Conservation (phyloP, 2,888 invertebrate genomes). For the Lithodes maja region DNA sequence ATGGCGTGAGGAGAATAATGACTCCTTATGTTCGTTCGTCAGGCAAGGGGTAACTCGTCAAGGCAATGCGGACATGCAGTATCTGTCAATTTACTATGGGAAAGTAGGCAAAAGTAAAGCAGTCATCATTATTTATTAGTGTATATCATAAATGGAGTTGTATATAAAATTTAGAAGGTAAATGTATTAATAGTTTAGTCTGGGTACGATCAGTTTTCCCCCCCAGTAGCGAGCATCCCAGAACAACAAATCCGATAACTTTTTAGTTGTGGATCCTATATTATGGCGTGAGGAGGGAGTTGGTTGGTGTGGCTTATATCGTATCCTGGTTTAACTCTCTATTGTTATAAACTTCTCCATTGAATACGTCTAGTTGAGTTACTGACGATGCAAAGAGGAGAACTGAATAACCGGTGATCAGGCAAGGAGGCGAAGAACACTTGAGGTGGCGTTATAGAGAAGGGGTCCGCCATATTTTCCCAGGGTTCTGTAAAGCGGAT, state of each 20-base stretch:
- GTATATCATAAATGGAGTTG: no score
- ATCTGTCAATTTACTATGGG: no score
- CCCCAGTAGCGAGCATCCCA: not conserved
- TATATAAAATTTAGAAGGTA: no score
- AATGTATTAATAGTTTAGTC: no score
- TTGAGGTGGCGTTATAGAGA: slow-evolving; percentile 15
- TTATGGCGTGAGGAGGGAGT: slow-evolving; percentile 26
- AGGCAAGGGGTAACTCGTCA: no score
- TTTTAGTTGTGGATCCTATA: slow-evolving; percentile 53
- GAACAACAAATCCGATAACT: slow-evolving; percentile 63
- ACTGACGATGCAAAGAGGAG: slow-evolving; percentile 15
- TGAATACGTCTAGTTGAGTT: not conserved
- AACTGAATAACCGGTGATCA: not conserved
- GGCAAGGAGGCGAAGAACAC: slow-evolving; percentile 30
- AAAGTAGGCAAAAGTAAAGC: no score
- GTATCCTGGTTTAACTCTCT: not conserved
- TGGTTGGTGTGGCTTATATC: not conserved
- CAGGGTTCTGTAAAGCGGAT: not conserved
- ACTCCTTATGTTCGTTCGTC: no score
- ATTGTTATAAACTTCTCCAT: not conserved
- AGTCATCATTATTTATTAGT: no score
- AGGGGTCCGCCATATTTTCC: slow-evolving; percentile 56
- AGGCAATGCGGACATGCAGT: no score
- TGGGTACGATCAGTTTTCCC: slow-evolving; percentile 42
- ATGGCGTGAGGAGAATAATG: no score